Evolutionary conservation across 2,113 vertebrate species (phyloP), one percentile per base, ranked within the genome.

Genomic region (Cygnus atratus): DNA sequence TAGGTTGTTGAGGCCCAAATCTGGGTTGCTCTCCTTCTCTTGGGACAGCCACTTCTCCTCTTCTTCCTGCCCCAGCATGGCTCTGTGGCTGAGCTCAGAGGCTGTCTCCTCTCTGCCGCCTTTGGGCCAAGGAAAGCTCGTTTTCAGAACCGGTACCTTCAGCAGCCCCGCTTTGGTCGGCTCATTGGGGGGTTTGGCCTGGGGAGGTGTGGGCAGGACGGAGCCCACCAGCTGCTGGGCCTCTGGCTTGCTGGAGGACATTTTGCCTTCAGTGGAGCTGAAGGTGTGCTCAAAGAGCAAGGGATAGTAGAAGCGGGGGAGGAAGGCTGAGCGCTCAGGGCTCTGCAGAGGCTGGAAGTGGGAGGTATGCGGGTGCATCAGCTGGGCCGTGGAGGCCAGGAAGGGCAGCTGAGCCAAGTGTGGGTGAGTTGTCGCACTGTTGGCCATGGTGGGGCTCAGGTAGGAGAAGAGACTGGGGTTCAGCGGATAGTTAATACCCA

Each of bases 291-390:
- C 99, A 0, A 99, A 98, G 55, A 99, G 97, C 94, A 99, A 98
- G 1, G 99, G 99, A 93, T 99, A 99, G 97, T 99, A 99, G 59
- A 99, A 98, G 35, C 98, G 98, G 6, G 99, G 98, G 2, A 98
- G 97, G 35, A 98, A 98, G 43, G 98, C 81, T 2, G 98, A 91
- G 66, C 97, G 97, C 65, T 99, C 98, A 0, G 98, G 59, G 39
- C 91, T 95, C 81, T 98, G 98, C 26, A 98, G 95, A 11, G 98
- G 39, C 29, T 98, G 97, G 95, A 98, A 98, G 25, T 97, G 97
- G 39, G 97, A 93, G 31, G 98, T 80, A 1, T 98, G 97, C 0
- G 98, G 97, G 61, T 99, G 98, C 97, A 99, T 97, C 84, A 99
- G 97, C 82, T 99, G 99, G 57, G 98, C 95, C 0, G 98, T 98